phyloP scores from a whole-genome alignment of 2,888 invertebrate genomes.

The Drosophila siamana region DNA sequence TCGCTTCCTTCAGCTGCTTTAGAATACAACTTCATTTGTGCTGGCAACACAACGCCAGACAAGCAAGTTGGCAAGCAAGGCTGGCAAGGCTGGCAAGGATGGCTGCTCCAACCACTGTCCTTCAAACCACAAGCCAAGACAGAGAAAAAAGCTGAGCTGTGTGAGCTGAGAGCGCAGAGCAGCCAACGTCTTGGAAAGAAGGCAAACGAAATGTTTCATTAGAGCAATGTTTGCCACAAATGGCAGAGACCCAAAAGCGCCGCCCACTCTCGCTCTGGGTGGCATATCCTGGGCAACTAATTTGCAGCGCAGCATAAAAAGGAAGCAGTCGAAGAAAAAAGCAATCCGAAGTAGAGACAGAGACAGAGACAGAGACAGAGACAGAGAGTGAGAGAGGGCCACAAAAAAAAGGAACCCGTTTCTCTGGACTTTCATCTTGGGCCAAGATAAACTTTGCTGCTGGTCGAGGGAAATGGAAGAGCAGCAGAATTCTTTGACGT shows the following conservation, averaged over 20 bases:
- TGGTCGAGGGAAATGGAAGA: constrained; percentile 4
- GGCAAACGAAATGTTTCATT: constrained; percentile 74
- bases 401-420: constrained; percentile 36
- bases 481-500: constrained; percentile 58
- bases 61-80: no score
- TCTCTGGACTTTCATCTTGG: constrained; percentile 62
- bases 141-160: constrained; percentile 28
- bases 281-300: constrained; percentile 55
- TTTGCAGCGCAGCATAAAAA: constrained; percentile 75
- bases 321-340: constrained; percentile 35
- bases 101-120: constrained; percentile 62
- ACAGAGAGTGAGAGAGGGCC: no score
- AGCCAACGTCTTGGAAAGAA: constrained; percentile 62
- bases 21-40: constrained; percentile 59
- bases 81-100: no score
- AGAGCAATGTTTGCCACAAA: constrained; percentile 74
- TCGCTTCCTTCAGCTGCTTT: constrained; percentile 25
- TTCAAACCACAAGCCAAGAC: constrained; percentile 62
- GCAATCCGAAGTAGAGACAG: constrained; percentile 22
- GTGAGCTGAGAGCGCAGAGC: constrained; percentile 17
- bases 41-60: constrained; percentile 5
- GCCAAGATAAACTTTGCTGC: constrained; percentile 63
- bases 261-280: constrained; percentile 23
- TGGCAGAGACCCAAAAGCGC: constrained; percentile 45
- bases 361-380: neutral